Evolutionary conservation across 2,113 vertebrate species (phyloP).

Genomic region (Sclerurus mexicanus): DNA sequence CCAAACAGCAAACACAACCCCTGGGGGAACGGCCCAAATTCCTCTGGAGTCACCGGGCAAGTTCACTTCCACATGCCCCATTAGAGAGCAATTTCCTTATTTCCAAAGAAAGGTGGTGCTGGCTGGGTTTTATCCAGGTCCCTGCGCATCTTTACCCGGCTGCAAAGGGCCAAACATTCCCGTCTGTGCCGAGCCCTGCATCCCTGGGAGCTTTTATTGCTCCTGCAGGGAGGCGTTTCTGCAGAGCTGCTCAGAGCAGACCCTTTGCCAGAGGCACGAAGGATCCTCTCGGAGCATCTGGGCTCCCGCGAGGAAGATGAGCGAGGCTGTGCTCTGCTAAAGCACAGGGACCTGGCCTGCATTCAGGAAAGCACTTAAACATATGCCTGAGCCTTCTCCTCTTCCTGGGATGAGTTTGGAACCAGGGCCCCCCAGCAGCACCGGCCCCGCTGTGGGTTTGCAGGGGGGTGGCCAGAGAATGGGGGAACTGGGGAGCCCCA

Average conservation of each 20-base stretch:
- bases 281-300: neutral
- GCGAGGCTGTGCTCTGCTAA: neutral
- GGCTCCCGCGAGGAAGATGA: neutral
- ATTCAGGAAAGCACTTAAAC: neutral
- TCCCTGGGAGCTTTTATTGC: neutral
- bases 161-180: neutral
- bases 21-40: neutral
- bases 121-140: neutral
- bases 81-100: conserved; percentile 10
- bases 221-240: neutral
- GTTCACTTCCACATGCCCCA: conserved; percentile 31
- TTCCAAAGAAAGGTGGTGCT: neutral
- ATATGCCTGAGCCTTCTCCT: neutral
- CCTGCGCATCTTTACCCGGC: neutral
- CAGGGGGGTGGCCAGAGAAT: neutral
- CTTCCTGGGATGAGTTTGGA: neutral
- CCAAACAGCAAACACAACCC: neutral
- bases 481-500: neutral
- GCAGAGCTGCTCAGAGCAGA: neutral
- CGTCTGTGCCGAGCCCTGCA: neutral
- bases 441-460: accelerated
- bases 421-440: neutral
- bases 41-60: conserved; percentile 11
- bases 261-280: neutral
- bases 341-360: neutral